Evolutionary conservation across 23 tunicate genomes (phyloP), one percentile per base, ranked within the genome.

Genomic region (Clavelina lepadiformis): DNA sequence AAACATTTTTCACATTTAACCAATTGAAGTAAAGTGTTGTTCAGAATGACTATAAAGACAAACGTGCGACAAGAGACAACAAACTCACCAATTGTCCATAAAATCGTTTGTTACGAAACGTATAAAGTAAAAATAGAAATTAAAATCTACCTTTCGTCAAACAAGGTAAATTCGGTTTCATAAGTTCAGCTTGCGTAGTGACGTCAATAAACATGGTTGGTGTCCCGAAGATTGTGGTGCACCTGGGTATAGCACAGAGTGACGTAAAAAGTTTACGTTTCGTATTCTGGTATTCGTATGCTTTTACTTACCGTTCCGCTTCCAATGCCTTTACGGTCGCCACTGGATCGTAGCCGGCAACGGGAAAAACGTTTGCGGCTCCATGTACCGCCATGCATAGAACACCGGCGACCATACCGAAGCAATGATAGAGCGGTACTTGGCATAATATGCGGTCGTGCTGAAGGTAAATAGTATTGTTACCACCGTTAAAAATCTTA

Each of bases 381-480:
- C 94, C 94, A 33, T 74, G 69, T 1, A 63, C 79, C 1, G 82
- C 66, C 79, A 63, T 68, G 28, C 71, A 75, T 49, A 93, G 29
- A 15, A 45, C 30, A 22, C 94, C 98, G 7, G 69, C 93, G 33
- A 93, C 98, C 88, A 85, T 83, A 1, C 98, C 98, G 50, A 79
- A 93, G 59, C 98, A 93, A 63, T 93, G 98, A 67, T 93, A 93
- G 20, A 93, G 74, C 5, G 98, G 98, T 3, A 84, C 94, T 61
- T 93, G 92, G 38, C 92, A 79, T 22, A 64, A 73, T 20, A 84
- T 78, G 6, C 83, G 75, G 31, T 93, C 81, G 27, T 71, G 36
- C 92, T 74, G 72, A n/a, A n/a, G n/a, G n/a, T n/a, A n/a, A n/a
- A n/a, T n/a, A n/a, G n/a, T n/a, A n/a, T n/a, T n/a, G n/a, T n/a